Evolutionary conservation across 2,113 vertebrate genomes (phyloP), one percentile per base, ranked within the genome.

Genomic region (Lophius piscatorius): DNA sequence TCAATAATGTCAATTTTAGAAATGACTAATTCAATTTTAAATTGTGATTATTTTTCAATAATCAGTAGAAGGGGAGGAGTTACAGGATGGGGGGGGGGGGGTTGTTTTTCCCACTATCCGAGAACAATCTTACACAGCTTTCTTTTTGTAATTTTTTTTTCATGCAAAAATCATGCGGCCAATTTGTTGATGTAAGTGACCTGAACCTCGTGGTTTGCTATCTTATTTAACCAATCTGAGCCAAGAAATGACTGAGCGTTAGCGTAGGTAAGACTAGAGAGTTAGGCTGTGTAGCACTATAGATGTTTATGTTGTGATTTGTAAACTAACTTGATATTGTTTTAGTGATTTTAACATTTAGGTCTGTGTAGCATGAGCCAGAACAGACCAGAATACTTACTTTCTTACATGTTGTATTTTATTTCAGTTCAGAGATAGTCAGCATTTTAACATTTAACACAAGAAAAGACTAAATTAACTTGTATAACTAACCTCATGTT

Each of bases 161-260:
- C 94, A 96, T 96, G 94, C 94, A 94, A 95, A 95, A 94, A 95
- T 94, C 94, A 96, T 94, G 94, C 92, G 94, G 94, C 94, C 94
- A 95, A 95, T 95, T 96, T 96, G 93, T 96, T 94, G 93, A 95
- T 96, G 94, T 96, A 95, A 96, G 94, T 96, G 94, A 93, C 93
- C 93, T 95, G 93, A 94, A 96, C 93, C 95, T 93, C 90, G 93
- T 95, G 94, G 94, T 94, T 94, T 95, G 92, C 92, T 95, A 91
- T 93, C 91, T 94, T 94, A 89, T 93, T 94, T 91, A 91, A 93
- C 90, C 91, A 92, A 90, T 89, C 80, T 84, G 81, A 76, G 89
- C 80, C n/a, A n/a, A 80, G 85, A 89, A 64, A 77, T 70, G 84
- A 67, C 58, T 80, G 66, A 85, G 76, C 64, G 74, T n/a, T 64